Conservation (phyloP, 2,113 vertebrate species). For the Psephotus haematonotus region DNA sequence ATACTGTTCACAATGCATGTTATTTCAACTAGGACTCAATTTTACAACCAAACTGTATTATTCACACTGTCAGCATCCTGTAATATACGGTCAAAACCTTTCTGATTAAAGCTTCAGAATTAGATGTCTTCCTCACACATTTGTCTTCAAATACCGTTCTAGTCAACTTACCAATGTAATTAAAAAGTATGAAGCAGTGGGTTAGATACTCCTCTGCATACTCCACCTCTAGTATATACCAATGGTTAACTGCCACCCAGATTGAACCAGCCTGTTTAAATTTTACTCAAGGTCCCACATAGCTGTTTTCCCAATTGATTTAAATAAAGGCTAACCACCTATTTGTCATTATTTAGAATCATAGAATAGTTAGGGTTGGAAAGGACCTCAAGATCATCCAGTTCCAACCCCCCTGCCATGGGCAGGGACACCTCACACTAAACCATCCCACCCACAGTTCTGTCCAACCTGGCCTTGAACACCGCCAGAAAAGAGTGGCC, state of each 20-base stretch:
- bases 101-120: not conserved
- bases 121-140: not conserved
- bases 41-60: not conserved
- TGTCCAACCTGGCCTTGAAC: too few species aligned
- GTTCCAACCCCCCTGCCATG: too few species aligned
- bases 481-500: not conserved
- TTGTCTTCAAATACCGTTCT: not conserved
- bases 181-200: not conserved
- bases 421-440: too few species aligned
- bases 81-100: not conserved
- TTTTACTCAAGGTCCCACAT: not conserved
- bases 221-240: not conserved
- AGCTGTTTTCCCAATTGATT: not conserved
- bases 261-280: not conserved
- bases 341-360: not conserved
- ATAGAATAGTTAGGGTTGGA: too few species aligned
- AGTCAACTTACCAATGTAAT: not conserved
- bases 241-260: not conserved
- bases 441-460: too few species aligned
- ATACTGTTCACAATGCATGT: not conserved
- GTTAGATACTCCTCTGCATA: not conserved
- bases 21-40: not conserved
- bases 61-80: not conserved
- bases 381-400: too few species aligned
- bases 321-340: not conserved